These are phyloP conservation scores for Diplodus sargus DNA, from an alignment of 2,797 vertebrate species.

Conservation along the genomic window DNA sequence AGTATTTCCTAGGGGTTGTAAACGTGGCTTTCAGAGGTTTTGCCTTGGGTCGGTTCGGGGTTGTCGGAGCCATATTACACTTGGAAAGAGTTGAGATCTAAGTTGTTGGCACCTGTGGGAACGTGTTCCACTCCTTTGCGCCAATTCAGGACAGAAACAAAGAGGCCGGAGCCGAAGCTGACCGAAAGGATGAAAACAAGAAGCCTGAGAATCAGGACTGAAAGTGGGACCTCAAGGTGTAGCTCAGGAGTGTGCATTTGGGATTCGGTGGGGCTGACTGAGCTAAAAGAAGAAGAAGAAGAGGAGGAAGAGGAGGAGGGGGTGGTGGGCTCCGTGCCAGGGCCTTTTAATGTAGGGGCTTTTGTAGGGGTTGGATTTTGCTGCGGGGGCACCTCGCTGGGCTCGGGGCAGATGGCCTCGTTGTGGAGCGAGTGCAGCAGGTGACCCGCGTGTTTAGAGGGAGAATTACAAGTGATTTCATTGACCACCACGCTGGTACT, in stretches of 20 bases:
- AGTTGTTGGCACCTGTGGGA: slow-evolving; percentile 88
- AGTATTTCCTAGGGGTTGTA: slow-evolving; percentile 93
- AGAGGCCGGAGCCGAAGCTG: slow-evolving; percentile 96
- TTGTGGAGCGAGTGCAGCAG: slow-evolving; percentile 93
- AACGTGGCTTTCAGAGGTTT: slow-evolving; percentile 91
- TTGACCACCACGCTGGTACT: slow-evolving; percentile 94
- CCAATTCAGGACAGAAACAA: slow-evolving; percentile 96
- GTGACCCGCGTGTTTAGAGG: slow-evolving; percentile 92
- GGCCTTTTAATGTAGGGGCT: slow-evolving; percentile 84
- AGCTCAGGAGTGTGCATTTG: slow-evolving; percentile 83
- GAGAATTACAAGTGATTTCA: slow-evolving; percentile 96
- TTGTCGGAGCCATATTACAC: slow-evolving; percentile 95
- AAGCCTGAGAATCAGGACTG: slow-evolving; percentile 95
- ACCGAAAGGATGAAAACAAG: slow-evolving; percentile 97
- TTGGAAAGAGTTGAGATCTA: slow-evolving; percentile 95
- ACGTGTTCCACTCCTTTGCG: slow-evolving; percentile 92
- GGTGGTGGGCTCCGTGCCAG: slow-evolving; percentile 82
- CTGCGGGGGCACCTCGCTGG: slow-evolving; percentile 83
- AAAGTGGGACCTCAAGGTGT: slow-evolving; percentile 94
- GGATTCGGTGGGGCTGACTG: slow-evolving; percentile 85
- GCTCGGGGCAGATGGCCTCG: slow-evolving; percentile 94
- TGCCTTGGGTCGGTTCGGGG: slow-evolving; percentile 86
- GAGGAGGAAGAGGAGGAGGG: slow-evolving; percentile 38
- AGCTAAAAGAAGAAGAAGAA: slow-evolving; percentile 57
- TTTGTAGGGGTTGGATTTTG: no score